phyloP scores from a whole-genome alignment of 2,888 invertebrate species.

The Caenorhabditis becei region DNA sequence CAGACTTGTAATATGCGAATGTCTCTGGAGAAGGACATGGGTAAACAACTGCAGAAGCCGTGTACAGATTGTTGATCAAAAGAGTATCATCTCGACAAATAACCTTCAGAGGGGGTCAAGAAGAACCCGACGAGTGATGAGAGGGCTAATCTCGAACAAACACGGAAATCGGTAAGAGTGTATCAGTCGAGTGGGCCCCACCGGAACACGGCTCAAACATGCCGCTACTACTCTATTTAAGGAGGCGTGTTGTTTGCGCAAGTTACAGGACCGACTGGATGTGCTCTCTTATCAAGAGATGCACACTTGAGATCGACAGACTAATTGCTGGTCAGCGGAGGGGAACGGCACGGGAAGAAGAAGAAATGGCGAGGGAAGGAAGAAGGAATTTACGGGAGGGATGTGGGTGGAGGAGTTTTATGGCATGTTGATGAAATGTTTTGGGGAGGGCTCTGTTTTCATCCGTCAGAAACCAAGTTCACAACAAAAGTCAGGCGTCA shows the following conservation, averaged over 20 bases:
- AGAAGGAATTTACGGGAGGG: neutral
- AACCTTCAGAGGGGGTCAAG: constrained; percentile 45
- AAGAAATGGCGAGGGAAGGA: neutral
- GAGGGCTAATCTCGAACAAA: constrained; percentile 61
- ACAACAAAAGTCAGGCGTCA: no score
- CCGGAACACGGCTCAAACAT: constrained; percentile 57
- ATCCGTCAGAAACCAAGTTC: no score
- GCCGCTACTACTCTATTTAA: constrained; percentile 51
- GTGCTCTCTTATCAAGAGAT: constrained; percentile 40
- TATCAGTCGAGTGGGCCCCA: constrained; percentile 55
- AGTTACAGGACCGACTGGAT: constrained; percentile 43
- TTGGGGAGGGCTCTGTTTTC: no score
- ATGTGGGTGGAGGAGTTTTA: neutral
- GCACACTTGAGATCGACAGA: constrained; percentile 40
- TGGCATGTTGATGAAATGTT: no score
- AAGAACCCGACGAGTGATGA: constrained; percentile 32
- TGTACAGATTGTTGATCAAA: constrained; percentile 37
- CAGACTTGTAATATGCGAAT: neutral
- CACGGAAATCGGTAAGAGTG: constrained; percentile 66
- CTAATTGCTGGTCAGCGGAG: constrained; percentile 33
- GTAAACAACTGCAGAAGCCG: constrained; percentile 7
- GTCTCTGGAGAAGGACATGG: constrained; percentile 9
- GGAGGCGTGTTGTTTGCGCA: constrained; percentile 56
- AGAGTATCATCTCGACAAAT: constrained; percentile 50
- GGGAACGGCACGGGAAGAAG: neutral